Evolutionary conservation across 2,888 invertebrate genomes (phyloP).

Genomic region (Podabrus alpinus): DNA sequence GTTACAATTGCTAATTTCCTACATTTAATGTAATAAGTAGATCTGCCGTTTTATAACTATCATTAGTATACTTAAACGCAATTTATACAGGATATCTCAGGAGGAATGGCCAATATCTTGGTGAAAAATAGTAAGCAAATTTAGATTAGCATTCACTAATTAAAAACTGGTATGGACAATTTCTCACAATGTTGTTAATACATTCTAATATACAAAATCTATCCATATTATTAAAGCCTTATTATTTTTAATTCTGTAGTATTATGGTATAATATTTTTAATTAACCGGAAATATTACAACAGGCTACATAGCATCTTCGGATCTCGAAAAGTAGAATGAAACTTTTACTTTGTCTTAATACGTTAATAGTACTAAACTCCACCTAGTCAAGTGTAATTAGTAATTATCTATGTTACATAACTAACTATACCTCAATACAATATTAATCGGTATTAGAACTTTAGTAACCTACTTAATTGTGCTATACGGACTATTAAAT

Average conservation of each 20-base stretch:
- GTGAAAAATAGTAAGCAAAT: not conserved
- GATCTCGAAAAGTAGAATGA: constrained; percentile 12
- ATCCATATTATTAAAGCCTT: too few species aligned
- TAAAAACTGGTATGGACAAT: not conserved
- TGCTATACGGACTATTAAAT: constrained; percentile 47
- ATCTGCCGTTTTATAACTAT: not conserved
- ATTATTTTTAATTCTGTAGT: not conserved
- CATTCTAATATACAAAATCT: too few species aligned
- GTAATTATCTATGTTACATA: not conserved
- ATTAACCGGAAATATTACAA: constrained; percentile 8
- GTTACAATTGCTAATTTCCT: not conserved
- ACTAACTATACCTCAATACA: not conserved
- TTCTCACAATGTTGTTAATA: not conserved
- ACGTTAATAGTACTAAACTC: not conserved
- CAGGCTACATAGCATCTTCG: constrained; percentile 15
- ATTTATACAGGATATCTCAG: not conserved
- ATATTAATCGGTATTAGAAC: not conserved
- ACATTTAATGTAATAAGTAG: not conserved
- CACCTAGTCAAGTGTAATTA: not conserved
- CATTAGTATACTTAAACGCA: not conserved
- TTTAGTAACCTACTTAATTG: constrained; percentile 54
- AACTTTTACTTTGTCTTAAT: constrained; percentile 18
- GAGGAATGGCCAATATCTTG: not conserved
- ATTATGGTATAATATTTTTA: not conserved
- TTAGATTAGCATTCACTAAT: not conserved